phyloP scores from a whole-genome alignment of 2,113 vertebrate genomes.

The Erinaceus europaeus region DNA sequence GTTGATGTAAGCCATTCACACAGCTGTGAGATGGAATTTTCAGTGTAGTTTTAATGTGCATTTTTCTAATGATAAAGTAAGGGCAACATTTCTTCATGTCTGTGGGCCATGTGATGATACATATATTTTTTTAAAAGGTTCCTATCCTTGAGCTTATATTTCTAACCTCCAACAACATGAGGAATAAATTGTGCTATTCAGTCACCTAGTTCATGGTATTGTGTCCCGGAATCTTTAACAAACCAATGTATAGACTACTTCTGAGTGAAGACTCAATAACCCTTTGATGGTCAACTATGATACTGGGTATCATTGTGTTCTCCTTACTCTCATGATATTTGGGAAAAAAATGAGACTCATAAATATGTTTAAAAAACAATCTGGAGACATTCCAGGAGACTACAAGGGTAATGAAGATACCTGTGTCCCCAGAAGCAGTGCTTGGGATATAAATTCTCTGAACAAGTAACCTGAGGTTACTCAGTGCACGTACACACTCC shows the following conservation, averaged over 20 bases:
- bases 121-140: too few relatives aligned
- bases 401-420: fast-evolving
- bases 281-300: fast-evolving
- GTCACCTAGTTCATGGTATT: neutral
- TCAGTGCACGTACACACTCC: too few relatives aligned
- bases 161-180: neutral
- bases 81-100: too few relatives aligned
- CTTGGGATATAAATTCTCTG: neutral
- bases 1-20: too few relatives aligned
- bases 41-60: too few relatives aligned
- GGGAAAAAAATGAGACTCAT: neutral
- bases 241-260: neutral
- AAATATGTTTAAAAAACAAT: neutral
- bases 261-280: neutral
- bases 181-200: too few relatives aligned
- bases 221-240: neutral
- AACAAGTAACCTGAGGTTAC: too few relatives aligned
- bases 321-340: neutral
- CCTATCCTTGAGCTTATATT: neutral
- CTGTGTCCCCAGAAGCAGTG: neutral
- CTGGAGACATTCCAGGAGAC: neutral
- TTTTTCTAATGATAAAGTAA: too few relatives aligned
- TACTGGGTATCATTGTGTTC: fast-evolving
- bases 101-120: too few relatives aligned
- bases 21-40: too few relatives aligned